These are phyloP conservation scores for Epinotia bilunana DNA, from an alignment of 2,888 invertebrate species.

Conservation along the genomic window DNA sequence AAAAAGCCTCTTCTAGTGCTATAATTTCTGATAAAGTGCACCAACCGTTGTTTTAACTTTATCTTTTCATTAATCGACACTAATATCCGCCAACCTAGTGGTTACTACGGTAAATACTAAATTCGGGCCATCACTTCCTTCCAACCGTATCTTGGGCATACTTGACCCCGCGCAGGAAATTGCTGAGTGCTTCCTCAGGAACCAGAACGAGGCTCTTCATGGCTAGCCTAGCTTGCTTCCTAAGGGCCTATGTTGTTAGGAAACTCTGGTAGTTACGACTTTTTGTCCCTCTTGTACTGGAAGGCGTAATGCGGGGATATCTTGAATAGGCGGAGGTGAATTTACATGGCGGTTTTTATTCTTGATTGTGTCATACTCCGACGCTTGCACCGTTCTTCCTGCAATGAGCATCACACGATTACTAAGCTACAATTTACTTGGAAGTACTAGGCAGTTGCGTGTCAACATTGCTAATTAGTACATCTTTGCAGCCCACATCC, in stretches of 20 bases:
- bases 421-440: not conserved
- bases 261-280: conserved; percentile 8
- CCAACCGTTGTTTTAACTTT: not conserved
- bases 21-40: not conserved
- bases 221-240: conserved; percentile 39
- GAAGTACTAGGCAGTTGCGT: not conserved
- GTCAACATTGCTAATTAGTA: not conserved
- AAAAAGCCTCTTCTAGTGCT: not conserved
- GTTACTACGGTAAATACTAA: conserved; percentile 41
- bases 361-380: conserved; percentile 20
- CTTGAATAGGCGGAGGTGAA: conserved; percentile 11
- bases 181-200: conserved; percentile 60
- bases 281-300: not conserved
- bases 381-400: not conserved
- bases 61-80: conserved; percentile 33
- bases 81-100: conserved; percentile 40
- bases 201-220: conserved; percentile 52
- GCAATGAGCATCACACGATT: not conserved
- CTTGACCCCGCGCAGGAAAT: conserved; percentile 69
- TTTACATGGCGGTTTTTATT: conserved; percentile 21
- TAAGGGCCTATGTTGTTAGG: not conserved
- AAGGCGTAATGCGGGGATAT: conserved; percentile 36
- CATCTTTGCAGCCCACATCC: conserved; percentile 15
- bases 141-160: conserved; percentile 49
- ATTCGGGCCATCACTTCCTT: conserved; percentile 65